Conservation (phyloP, 2,797 vertebrate species). For the Tokudaia muenninki region DNA sequence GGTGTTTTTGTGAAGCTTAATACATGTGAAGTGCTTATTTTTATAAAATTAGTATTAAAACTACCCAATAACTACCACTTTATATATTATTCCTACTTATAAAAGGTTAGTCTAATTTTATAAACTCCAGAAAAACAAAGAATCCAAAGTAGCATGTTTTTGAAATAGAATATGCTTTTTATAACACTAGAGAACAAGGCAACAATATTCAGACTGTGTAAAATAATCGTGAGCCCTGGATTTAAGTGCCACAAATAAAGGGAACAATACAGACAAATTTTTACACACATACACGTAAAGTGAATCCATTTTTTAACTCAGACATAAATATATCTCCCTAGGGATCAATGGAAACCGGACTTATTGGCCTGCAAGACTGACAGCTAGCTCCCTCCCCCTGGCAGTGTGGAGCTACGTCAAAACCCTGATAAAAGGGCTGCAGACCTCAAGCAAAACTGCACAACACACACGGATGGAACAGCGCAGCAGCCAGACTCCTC, state of each 20-base stretch:
- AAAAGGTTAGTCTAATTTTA: conserved; percentile 38
- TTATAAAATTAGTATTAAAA: background rate
- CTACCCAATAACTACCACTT: background rate
- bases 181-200: background rate
- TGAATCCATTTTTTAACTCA: conserved; percentile 61
- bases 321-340: conserved; percentile 36
- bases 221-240: background rate
- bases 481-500: background rate
- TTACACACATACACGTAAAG: background rate
- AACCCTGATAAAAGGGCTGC: background rate
- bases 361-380: background rate
- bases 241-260: conserved; percentile 8
- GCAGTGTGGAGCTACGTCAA: background rate
- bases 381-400: background rate
- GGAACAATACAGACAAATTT: background rate
- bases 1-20: background rate
- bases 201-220: background rate
- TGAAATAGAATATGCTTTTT: background rate
- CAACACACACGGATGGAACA: too few species aligned
- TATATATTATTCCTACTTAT: background rate
- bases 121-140: conserved; percentile 31
- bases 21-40: background rate
- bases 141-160: background rate
- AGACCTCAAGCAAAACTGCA: background rate
- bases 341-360: conserved; percentile 28